phyloP scores from a whole-genome alignment of 2,888 invertebrate genomes.

The Furcula furcula region DNA sequence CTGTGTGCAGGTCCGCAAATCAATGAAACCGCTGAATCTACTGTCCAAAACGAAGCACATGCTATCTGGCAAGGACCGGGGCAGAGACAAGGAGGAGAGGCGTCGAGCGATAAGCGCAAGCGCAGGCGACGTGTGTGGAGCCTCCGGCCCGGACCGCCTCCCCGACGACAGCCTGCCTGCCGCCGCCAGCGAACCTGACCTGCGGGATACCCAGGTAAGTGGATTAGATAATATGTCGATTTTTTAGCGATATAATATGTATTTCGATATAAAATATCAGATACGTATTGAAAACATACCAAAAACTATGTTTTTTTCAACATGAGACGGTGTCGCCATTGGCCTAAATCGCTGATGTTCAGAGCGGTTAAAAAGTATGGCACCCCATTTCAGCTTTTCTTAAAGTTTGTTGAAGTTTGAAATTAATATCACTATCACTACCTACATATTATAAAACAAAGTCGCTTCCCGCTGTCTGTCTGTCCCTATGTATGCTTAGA shows the following conservation, averaged over 20 bases:
- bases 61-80: conserved; percentile 47
- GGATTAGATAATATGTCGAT: not conserved
- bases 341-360: no score
- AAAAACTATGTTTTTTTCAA: no score
- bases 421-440: no score
- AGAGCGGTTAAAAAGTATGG: no score
- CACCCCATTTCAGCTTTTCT: no score
- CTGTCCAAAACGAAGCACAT: conserved; percentile 62
- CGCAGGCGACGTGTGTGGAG: conserved; percentile 67
- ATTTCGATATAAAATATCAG: no score
- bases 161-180: conserved; percentile 48
- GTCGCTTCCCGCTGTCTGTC: no score
- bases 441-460: no score
- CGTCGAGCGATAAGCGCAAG: conserved; percentile 56
- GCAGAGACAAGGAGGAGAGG: conserved; percentile 35
- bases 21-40: conserved; percentile 59
- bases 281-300: no score
- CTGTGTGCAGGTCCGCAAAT: conserved; percentile 56
- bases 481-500: no score
- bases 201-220: conserved; percentile 72
- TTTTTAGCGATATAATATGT: not conserved
- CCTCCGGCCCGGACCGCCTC: conserved; percentile 50
- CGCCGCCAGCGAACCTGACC: conserved; percentile 86
- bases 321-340: no score
- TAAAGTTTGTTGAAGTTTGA: no score